Conservation (phyloP, 1,140 invertebrate species). For the Prorops nasuta region DNA sequence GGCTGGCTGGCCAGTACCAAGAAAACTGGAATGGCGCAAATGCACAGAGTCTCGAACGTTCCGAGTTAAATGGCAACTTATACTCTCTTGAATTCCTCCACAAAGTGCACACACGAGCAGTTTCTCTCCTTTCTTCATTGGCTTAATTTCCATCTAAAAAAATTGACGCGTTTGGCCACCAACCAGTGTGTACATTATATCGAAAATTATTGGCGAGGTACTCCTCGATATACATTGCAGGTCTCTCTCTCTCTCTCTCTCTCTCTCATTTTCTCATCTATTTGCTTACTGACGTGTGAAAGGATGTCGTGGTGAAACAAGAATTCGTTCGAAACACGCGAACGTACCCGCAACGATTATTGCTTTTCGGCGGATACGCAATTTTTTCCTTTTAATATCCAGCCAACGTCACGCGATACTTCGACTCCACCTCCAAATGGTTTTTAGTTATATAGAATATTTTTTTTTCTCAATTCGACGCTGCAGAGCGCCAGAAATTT, state of each 20-base stretch:
- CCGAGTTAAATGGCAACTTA: neutral
- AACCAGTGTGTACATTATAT: constrained; percentile 9
- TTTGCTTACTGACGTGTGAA: constrained; percentile 38
- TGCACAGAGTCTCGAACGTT: neutral
- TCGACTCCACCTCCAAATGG: too few relatives aligned
- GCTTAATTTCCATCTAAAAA: constrained; percentile 17
- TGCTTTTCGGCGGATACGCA: constrained; percentile 23
- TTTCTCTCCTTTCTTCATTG: constrained; percentile 12
- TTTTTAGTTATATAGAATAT: too few relatives aligned
- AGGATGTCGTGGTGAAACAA: constrained; percentile 37
- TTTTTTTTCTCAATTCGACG: too few relatives aligned
- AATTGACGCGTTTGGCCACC: neutral
- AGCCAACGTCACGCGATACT: too few relatives aligned
- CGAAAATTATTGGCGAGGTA: too few relatives aligned
- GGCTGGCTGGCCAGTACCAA: neutral
- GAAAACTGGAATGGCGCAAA: neutral
- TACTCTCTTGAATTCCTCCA: too few relatives aligned
- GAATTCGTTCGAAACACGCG: constrained; percentile 31
- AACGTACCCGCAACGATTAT: constrained; percentile 25
- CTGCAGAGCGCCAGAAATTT: too few relatives aligned
- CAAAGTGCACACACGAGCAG: neutral
- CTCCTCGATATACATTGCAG: too few relatives aligned
- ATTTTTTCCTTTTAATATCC: too few relatives aligned
- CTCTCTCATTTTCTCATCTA: constrained; percentile 23
- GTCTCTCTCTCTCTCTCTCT: too few relatives aligned